A percentile compares a stretch with the other conserved stretches of the same genome.
Evolutionary conservation across 2,888 invertebrate genomes (phyloP).

Genomic region (Andrena minutula): DNA sequence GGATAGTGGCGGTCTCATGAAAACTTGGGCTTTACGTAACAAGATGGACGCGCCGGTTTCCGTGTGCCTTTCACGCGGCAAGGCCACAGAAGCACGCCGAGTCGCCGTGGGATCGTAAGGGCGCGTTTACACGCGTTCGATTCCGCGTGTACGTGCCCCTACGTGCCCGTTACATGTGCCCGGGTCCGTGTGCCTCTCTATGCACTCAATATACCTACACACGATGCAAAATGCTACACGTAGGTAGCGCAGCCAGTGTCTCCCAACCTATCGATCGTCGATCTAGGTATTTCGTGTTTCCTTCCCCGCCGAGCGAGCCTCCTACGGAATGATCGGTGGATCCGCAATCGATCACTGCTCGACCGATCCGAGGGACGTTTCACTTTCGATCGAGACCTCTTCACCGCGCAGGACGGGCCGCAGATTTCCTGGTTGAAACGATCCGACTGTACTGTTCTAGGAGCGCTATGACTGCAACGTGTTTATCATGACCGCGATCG

Average conservation of each 20-base stretch:
- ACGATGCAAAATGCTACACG: slow-evolving; percentile 65
- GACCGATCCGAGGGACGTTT: neutral
- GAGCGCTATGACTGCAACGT: neutral
- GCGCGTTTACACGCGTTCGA: slow-evolving; percentile 70
- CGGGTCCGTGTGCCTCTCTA: slow-evolving; percentile 30
- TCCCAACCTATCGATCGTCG: slow-evolving; percentile 53
- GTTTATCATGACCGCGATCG: neutral
- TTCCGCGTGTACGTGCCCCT: slow-evolving; percentile 65
- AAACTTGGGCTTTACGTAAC: slow-evolving; percentile 83
- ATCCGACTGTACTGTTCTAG: neutral
- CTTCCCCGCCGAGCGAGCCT: neutral
- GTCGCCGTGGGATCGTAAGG: slow-evolving; percentile 76
- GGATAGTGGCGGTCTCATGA: slow-evolving; percentile 72
- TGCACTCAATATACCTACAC: slow-evolving; percentile 16
- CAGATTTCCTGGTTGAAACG: slow-evolving; percentile 4
- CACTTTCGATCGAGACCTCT: neutral
- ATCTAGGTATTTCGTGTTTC: neutral
- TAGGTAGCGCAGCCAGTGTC: slow-evolving; percentile 68
- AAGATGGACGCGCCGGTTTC: slow-evolving; percentile 84
- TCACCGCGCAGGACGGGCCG: neutral
- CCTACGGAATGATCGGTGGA: neutral
- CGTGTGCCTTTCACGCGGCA: slow-evolving; percentile 83
- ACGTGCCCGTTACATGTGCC: slow-evolving; percentile 42
- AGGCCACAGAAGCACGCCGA: slow-evolving; percentile 77
- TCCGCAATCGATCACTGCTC: neutral